These are phyloP conservation scores for Andrena trimmerana DNA, from an alignment of 2,888 invertebrate genomes.

Conservation along the genomic window DNA sequence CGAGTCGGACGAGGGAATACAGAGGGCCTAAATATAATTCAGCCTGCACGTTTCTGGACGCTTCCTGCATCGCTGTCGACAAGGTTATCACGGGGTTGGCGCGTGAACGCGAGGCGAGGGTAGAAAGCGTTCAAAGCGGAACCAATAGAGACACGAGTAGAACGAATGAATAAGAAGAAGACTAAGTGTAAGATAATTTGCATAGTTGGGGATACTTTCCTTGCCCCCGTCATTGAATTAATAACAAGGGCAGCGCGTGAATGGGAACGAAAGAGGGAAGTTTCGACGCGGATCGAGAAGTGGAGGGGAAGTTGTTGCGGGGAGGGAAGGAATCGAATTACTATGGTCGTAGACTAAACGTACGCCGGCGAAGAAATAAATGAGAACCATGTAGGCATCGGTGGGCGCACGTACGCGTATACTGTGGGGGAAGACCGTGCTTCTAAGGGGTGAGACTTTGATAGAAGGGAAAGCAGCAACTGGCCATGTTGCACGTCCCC, in stretches of 20 bases:
- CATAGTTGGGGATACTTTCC: not conserved
- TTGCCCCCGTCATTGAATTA: not conserved
- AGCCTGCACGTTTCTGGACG: no score
- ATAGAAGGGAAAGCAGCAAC: conserved; percentile 45
- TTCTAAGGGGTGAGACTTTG: conserved; percentile 32
- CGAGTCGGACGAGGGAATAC: not conserved
- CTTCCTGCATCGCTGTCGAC: not conserved
- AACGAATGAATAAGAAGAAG: not conserved
- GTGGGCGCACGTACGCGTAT: not conserved
- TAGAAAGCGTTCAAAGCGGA: no score
- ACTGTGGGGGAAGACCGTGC: not conserved
- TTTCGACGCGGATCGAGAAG: not conserved
- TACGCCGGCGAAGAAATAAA: not conserved
- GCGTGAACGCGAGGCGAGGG: not conserved
- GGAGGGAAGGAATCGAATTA: not conserved
- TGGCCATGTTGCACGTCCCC: conserved; percentile 56
- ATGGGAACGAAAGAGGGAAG: not conserved
- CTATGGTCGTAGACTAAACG: not conserved
- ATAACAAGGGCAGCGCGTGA: not conserved
- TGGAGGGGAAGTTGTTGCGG: not conserved
- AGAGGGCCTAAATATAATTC: not conserved
- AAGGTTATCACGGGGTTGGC: not conserved
- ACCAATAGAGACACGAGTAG: not conserved
- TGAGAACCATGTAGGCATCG: conserved; percentile 3
- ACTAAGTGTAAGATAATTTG: not conserved